phyloP scores from a whole-genome alignment of 2,888 invertebrate genomes.

The Meteorus colon region DNA sequence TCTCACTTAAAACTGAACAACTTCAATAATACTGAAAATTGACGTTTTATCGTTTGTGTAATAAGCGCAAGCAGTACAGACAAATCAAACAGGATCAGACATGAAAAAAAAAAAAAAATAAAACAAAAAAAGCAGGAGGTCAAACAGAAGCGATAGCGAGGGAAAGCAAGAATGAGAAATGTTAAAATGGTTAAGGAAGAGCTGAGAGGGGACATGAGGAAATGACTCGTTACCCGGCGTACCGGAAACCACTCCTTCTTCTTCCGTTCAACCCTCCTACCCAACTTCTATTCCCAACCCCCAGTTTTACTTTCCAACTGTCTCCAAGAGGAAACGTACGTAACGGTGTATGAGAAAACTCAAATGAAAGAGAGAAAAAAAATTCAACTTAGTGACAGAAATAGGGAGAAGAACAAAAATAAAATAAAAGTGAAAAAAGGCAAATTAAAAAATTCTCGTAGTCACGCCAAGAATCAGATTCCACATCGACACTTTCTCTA shows the following conservation, averaged over 20 bases:
- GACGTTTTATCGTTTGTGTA: too few species aligned
- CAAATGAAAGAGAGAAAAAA: constrained; percentile 33
- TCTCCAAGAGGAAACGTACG: constrained; percentile 35
- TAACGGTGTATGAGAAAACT: constrained; percentile 17
- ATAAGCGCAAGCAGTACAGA: background rate
- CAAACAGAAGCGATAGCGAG: background rate
- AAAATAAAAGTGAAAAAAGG: background rate
- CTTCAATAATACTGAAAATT: too few species aligned
- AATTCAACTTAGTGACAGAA: background rate
- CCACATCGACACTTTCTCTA: constrained; percentile 29
- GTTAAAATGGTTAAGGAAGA: background rate
- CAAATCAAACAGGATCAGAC: constrained; percentile 9
- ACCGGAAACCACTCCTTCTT: constrained; percentile 64
- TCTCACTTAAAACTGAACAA: too few species aligned
- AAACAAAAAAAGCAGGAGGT: constrained; percentile 24
- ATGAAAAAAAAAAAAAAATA: constrained; percentile 22
- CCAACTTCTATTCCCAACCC: background rate
- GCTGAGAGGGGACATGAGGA: constrained; percentile 55
- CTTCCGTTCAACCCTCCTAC: constrained; percentile 39
- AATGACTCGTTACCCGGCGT: constrained; percentile 68
- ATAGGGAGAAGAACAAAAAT: constrained; percentile 11
- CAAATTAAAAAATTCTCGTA: constrained; percentile 40
- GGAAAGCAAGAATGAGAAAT: background rate
- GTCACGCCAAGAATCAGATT: constrained; percentile 36
- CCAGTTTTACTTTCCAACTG: background rate